phyloP scores from a whole-genome alignment of 2,797 vertebrate species.

The Alosa sapidissima region DNA sequence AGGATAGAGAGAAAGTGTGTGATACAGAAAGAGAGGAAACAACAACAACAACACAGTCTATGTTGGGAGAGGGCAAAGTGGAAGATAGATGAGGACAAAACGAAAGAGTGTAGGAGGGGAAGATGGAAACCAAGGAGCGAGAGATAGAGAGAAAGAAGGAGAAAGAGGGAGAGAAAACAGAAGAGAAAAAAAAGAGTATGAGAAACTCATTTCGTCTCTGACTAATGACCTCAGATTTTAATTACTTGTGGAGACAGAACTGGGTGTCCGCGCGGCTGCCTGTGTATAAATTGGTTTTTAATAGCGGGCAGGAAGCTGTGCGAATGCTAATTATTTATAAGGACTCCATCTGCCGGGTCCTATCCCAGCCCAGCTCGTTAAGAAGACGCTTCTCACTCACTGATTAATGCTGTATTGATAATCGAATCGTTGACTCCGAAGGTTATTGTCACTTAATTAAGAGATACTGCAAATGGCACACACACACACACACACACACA shows the following conservation, averaged over 20 bases:
- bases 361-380: not conserved
- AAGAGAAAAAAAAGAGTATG: not conserved
- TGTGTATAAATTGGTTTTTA: slow-evolving; percentile 52
- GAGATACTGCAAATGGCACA: not conserved
- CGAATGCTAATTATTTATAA: slow-evolving; percentile 50
- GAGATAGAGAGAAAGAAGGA: not conserved
- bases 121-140: not conserved
- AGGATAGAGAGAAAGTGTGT: not conserved
- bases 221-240: slow-evolving; percentile 20
- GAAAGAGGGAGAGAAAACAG: not conserved
- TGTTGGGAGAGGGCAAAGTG: too few relatives aligned
- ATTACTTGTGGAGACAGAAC: slow-evolving; percentile 6
- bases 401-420: slow-evolving; percentile 16
- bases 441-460: slow-evolving; percentile 19
- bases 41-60: too few relatives aligned
- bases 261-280: not conserved
- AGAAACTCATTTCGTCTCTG: slow-evolving; percentile 11
- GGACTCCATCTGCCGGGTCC: slow-evolving; percentile 7
- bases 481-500: not conserved
- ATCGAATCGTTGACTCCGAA: slow-evolving; percentile 18
- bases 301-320: slow-evolving; percentile 45
- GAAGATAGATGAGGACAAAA: not conserved
- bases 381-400: not conserved
- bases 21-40: too few relatives aligned
- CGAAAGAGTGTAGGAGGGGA: not conserved